Conservation (phyloP, 2,113 vertebrate species). For the Stigmatopora argus region DNA sequence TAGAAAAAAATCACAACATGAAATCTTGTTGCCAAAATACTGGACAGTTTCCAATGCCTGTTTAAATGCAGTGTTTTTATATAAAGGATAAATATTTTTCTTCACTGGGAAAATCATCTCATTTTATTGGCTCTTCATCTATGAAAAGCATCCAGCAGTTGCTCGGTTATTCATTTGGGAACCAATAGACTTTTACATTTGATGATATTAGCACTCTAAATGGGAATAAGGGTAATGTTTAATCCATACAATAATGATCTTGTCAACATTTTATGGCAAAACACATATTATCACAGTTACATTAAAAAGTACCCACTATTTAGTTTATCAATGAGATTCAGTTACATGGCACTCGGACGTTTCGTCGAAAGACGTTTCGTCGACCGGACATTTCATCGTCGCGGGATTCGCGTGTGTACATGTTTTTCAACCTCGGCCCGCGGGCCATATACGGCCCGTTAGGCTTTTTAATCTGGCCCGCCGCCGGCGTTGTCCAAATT, state of each 20-base stretch:
- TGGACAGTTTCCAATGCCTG: slow-evolving; percentile 2
- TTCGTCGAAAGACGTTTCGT: too few species aligned
- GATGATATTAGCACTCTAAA: background rate
- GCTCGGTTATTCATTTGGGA: slow-evolving; percentile 4
- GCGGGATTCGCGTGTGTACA: too few species aligned
- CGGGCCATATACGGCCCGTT: too few species aligned
- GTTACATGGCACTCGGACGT: too few species aligned
- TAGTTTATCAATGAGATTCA: too few species aligned
- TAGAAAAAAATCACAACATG: background rate
- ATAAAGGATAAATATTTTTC: slow-evolving; percentile 18
- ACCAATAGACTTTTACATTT: background rate
- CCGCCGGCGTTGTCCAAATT: too few species aligned
- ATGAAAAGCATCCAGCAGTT: background rate
- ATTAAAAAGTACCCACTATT: background rate
- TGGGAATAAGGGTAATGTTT: background rate
- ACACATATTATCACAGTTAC: background rate
- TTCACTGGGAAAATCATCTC: slow-evolving; percentile 18
- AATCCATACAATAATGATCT: background rate
- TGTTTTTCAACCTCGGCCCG: too few species aligned
- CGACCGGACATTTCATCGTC: too few species aligned
- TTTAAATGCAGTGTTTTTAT: slow-evolving; percentile 1
- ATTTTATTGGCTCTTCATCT: slow-evolving; percentile 22
- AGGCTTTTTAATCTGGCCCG: too few species aligned
- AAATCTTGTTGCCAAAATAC: background rate
- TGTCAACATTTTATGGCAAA: slow-evolving; percentile 1